Evolutionary conservation across 2,113 vertebrate species (phyloP).

Genomic region (Illadopsis cleaveri): DNA sequence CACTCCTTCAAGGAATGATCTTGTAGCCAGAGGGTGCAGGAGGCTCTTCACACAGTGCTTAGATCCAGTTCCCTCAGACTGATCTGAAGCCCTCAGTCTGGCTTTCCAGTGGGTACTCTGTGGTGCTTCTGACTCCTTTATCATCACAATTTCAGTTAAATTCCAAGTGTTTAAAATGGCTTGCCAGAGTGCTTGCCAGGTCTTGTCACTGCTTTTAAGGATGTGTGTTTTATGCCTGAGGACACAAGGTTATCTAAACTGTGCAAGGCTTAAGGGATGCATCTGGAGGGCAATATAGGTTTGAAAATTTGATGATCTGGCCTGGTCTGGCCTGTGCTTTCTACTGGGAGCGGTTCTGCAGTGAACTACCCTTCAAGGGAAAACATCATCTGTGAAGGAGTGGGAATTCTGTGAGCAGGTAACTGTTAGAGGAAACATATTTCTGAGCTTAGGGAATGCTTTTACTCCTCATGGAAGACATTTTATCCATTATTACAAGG

Average conservation of each 20-base stretch:
- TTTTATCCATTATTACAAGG: not conserved
- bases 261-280: not conserved
- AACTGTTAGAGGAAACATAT: not conserved
- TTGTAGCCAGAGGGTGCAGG: not conserved
- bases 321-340: not conserved
- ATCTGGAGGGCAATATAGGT: not conserved
- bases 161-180: not conserved
- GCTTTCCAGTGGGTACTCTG: not conserved
- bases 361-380: not conserved
- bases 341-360: not conserved
- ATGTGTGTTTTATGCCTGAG: accelerated
- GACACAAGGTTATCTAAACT: not conserved
- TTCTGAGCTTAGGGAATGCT: not conserved
- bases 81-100: not conserved
- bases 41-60: not conserved
- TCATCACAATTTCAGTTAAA: not conserved
- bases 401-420: not conserved
- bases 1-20: not conserved
- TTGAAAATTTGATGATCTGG: not conserved
- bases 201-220: not conserved
- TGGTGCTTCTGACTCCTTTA: not conserved
- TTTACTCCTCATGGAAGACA: not conserved
- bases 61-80: not conserved
- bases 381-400: not conserved
- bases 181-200: not conserved